Base-by-base conservation (phyloP, 2,113 vertebrate genomes). In the Archocentrus centrarchus region DNA sequence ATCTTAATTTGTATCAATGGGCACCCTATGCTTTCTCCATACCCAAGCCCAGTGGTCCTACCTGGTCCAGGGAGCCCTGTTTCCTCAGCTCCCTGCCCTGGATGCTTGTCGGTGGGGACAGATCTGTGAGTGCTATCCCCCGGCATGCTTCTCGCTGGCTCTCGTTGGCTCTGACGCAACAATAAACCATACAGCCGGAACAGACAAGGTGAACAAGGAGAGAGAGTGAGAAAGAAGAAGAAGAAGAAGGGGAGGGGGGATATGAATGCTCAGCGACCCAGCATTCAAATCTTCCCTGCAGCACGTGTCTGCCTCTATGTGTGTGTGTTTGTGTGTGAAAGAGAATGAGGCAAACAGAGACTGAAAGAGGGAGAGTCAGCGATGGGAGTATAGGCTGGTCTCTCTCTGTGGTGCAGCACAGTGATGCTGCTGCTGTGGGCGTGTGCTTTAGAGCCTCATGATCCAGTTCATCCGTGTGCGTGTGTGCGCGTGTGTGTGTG, bases 11-110 rank as follows among this genome's bases (percentile, higher is more conserved):
- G 2, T 14, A 59, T 55, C 22, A 7, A 24, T 20, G 44, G 44
- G 15, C 13, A 44, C 17, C 30, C 55, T 41, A 35, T 47, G 30
- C 47, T 8, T 27, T 50, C 41, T 66, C 73, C 44, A 73, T 44
- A 63, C 64, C 59, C 41, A 80, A 35, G 39, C 78, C 79, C 75
- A 58, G 32, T 84, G 73, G 84, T 93, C 96, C 89, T 95, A 96
- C 96, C 96, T 96, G 96, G 91, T 94, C 94, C 93, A 61, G 93
- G 94, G 84, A 96, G 93, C 73, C 94, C 94, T 32, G 92, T 90
- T 58, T 95, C 93, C 66, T 95, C 89, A 50, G 90, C 91, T 81
- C 86, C 94, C 81, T 68, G 88, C 73, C 94, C 95, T 24, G 92
- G 91, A 82, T 93, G 93, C 66, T 93, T 94, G 59, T 95, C 85